Percentiles rank a stretch among this genome's conserved stretches.
These are phyloP conservation scores for Oryzias sinensis DNA, from an alignment of 2,797 vertebrate species.

Conservation along the genomic window DNA sequence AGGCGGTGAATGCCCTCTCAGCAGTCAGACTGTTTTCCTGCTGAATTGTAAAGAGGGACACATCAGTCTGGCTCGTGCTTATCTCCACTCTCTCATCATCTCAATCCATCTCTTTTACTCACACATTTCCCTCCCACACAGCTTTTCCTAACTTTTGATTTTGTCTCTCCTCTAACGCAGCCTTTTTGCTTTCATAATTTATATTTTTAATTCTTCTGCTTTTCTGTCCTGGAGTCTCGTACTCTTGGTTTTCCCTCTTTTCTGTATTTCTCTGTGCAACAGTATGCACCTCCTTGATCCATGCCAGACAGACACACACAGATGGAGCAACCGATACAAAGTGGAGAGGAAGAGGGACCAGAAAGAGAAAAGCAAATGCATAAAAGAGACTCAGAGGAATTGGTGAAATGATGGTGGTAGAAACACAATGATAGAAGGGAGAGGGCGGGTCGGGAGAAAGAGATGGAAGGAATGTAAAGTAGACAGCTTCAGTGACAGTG, in stretches of 20 bases:
- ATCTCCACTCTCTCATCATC: slow-evolving; percentile 52
- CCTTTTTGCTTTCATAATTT: neutral
- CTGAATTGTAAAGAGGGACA: slow-evolving; percentile 49
- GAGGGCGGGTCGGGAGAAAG: slow-evolving; percentile 33
- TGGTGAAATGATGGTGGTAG: slow-evolving; percentile 66
- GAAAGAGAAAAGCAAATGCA: slow-evolving; percentile 53
- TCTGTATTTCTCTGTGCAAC: slow-evolving; percentile 56
- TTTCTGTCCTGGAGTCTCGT: slow-evolving; percentile 4
- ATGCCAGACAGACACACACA: slow-evolving; percentile 49
- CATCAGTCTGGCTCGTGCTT: slow-evolving; percentile 45
- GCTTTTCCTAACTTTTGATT: slow-evolving; percentile 29
- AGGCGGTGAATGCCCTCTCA: slow-evolving; percentile 42
- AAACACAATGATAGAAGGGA: slow-evolving; percentile 24
- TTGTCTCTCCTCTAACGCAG: slow-evolving; percentile 10
- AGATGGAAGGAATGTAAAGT: slow-evolving; percentile 51
- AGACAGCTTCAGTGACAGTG: slow-evolving; percentile 61
- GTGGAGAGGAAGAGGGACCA: slow-evolving; percentile 31
- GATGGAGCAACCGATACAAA: slow-evolving; percentile 46
- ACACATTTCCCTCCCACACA: neutral
- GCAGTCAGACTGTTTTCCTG: slow-evolving; percentile 41
- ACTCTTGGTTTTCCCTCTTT: slow-evolving; percentile 12
- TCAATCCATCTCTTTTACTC: slow-evolving; percentile 22
- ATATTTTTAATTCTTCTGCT: slow-evolving; percentile 14
- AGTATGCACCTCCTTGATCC: slow-evolving; percentile 62
- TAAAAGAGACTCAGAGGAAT: slow-evolving; percentile 61